Evolutionary conservation across 2,888 invertebrate species (phyloP).

Genomic region (Leptopterna dolabrata): DNA sequence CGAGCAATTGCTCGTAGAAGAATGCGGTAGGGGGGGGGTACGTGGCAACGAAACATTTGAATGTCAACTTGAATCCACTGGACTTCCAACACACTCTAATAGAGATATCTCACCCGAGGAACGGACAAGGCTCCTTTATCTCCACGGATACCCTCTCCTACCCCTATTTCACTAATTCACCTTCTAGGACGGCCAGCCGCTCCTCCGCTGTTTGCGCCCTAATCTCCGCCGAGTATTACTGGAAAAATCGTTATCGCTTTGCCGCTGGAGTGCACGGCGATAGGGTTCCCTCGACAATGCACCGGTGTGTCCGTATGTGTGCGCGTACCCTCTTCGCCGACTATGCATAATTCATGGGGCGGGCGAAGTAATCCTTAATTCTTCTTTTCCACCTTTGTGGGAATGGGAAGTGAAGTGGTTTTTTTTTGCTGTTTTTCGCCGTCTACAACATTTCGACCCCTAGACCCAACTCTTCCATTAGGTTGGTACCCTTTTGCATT

Average conservation of each 20-base stretch:
- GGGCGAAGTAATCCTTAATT: background rate
- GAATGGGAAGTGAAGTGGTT: background rate
- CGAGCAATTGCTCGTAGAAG: too few species aligned
- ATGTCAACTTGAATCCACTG: too few species aligned
- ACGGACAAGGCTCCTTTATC: background rate
- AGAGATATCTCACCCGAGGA: background rate
- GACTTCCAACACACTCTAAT: background rate
- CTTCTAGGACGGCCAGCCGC: too few species aligned
- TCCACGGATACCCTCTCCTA: background rate
- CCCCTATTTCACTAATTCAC: background rate
- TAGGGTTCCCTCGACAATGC: background rate
- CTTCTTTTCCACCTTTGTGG: slow-evolving; percentile 10
- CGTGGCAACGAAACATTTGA: too few species aligned
- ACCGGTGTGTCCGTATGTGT: background rate
- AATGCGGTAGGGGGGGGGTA: too few species aligned
- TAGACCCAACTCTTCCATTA: slow-evolving; percentile 11
- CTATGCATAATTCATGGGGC: slow-evolving; percentile 8
- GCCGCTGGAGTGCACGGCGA: background rate
- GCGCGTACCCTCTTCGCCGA: background rate
- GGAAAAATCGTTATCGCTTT: background rate
- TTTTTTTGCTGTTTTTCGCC: background rate
- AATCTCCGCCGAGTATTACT: background rate
- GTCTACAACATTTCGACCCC: background rate
- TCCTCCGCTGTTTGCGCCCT: background rate
- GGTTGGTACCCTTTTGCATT: background rate